Conservation (phyloP, 2,797 vertebrate genomes). For the Manis crassicaudata region DNA sequence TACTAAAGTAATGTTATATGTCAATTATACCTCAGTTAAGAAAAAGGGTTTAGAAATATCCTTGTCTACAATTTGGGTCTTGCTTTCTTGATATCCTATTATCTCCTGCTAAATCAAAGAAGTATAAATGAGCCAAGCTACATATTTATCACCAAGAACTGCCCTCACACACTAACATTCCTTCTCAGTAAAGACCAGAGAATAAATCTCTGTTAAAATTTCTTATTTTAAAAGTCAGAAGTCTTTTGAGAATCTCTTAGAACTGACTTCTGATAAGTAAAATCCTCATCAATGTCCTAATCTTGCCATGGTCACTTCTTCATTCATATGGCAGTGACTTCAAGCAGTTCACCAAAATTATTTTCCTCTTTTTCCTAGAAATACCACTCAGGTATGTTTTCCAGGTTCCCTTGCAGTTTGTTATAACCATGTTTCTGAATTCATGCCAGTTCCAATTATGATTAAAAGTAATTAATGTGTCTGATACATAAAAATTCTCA, state of each 20-base stretch:
- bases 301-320: neutral
- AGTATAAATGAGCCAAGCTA: neutral
- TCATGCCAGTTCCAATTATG: neutral
- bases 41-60: no score
- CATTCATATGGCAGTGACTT: neutral
- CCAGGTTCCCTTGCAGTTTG: neutral
- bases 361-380: neutral
- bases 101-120: neutral
- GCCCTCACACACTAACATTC: neutral
- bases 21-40: no score
- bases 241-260: neutral
- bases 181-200: neutral
- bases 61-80: no score
- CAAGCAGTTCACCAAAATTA: neutral
- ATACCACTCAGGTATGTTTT: neutral
- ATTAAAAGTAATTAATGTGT: neutral
- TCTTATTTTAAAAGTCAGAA: neutral
- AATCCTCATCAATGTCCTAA: neutral
- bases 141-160: neutral
- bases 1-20: no score
- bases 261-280: neutral
- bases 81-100: no score
- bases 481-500: neutral
- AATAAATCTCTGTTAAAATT: neutral
- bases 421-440: neutral